phyloP scores from a whole-genome alignment of 1,140 invertebrate species.

The Glossosoma conforme region DNA sequence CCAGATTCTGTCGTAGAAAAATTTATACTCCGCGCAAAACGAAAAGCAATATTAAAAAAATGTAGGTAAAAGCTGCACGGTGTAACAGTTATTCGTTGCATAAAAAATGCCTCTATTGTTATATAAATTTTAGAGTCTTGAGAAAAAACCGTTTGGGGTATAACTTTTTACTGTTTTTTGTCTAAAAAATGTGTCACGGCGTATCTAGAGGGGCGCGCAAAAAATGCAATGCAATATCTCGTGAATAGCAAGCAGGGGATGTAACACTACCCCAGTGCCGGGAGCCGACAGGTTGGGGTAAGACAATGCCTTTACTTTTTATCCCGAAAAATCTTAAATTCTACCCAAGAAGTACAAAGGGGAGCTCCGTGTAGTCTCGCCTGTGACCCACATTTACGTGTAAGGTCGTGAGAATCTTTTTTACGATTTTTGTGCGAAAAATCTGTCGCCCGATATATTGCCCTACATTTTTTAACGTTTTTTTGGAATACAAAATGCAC shows the following conservation, averaged over 20 bases:
- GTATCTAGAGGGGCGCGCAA: constrained; percentile 19
- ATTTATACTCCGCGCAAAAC: constrained; percentile 4
- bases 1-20: neutral
- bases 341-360: constrained; percentile 27
- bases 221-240: constrained; percentile 24
- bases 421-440: constrained; percentile 16
- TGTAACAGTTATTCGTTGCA: constrained; percentile 5
- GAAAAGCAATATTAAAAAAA: neutral
- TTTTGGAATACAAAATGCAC: constrained; percentile 25
- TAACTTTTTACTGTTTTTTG: constrained; percentile 27
- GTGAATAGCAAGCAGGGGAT: constrained; percentile 30
- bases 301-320: constrained; percentile 30
- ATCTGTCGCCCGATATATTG: constrained; percentile 14
- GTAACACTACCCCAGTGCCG: constrained; percentile 33
- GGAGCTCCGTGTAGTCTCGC: neutral
- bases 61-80: neutral
- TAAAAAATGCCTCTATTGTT: constrained; percentile 12
- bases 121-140: constrained; percentile 25
- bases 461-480: constrained; percentile 29
- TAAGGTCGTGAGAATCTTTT: constrained; percentile 27
- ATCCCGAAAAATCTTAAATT: constrained; percentile 25
- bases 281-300: constrained; percentile 28
- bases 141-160: constrained; percentile 25
- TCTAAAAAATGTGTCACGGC: constrained; percentile 29
- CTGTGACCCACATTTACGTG: constrained; percentile 27